Base-by-base conservation (phyloP, 2,888 invertebrate genomes). In the Erebia epiphron region DNA sequence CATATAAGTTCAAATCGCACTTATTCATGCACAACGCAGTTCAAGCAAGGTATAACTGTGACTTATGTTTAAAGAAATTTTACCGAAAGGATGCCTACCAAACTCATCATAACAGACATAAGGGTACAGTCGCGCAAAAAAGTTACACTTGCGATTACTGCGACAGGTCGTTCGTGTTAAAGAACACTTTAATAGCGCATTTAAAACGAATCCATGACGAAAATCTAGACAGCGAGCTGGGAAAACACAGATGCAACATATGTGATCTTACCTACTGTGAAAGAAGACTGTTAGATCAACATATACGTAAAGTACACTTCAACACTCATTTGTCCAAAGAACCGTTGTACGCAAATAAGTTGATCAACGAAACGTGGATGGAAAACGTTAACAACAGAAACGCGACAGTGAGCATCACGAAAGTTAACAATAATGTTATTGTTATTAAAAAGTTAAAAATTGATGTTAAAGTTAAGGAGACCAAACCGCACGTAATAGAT, bases 361-460 rank as follows among this genome's bases (percentile, higher is more conserved):
- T 78, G 0, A 41, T 83, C 0, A 90, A 90, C n/a, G 90, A 90
- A 1, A 86, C 86, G 0, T 91, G 91, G 91, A 77, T 90, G 0
- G 91, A 91, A 71, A 73, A 80, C 0, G 85, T 89, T 0, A 76
- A 79, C 3, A 80, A 86, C 57, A 78, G 84, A 0, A 78, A 86
- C 66, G 78, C 80, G 0, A 88, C 81, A 10, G 90, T 90, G 0
- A 79, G 87, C 76, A 90, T 91, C 71, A 91, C 88, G 0, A 90
- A 90, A 78, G 73, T 90, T 0, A 84, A 85, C n/a, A 81, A 85
- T 18, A 90, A 89, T 60, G 77, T 82, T 11, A 77, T 91, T 0
- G 78, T 79, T 0, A 90, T 91, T 0, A 86, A 83, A 70, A 81
- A 79, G 61, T 75, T 61, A 1, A 74, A 80, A 5, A 57, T 69